phyloP scores from a whole-genome alignment of 2,797 vertebrate species.

The Pseudochromis fuscus region DNA sequence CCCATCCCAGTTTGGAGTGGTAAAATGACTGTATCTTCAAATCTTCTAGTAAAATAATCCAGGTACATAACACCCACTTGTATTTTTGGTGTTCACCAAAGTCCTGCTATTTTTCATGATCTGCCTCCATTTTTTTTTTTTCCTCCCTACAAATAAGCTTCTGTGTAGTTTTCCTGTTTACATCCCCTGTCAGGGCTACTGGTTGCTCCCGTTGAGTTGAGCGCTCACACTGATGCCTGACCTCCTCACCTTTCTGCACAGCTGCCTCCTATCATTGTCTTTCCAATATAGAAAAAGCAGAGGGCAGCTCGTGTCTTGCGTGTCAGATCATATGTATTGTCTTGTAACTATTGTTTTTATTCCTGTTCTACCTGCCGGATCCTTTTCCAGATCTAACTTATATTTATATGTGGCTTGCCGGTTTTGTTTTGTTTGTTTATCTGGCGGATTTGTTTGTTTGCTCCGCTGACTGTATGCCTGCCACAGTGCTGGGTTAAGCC shows the following conservation, averaged over 20 bases:
- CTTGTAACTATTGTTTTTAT: not conserved
- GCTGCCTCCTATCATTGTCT: constrained; percentile 38
- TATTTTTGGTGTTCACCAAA: not conserved
- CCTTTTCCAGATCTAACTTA: constrained; percentile 27
- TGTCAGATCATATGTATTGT: constrained; percentile 14
- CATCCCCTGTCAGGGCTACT: constrained; percentile 11
- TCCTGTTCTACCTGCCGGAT: not conserved
- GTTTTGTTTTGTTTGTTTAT: constrained; percentile 61
- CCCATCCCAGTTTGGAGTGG: not conserved
- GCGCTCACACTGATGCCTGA: constrained; percentile 25
- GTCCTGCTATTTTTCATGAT: not conserved
- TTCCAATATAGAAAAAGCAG: not conserved
- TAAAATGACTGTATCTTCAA: not conserved
- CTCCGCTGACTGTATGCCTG: constrained; percentile 42
- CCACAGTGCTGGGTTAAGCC: constrained; percentile 56
- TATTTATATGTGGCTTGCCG: constrained; percentile 33
- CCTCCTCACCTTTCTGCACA: constrained; percentile 31
- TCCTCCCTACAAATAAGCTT: not conserved
- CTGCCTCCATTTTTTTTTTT: not conserved
- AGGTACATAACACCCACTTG: not conserved
- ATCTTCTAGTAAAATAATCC: not conserved
- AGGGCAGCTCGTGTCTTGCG: constrained; percentile 18
- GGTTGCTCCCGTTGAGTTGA: constrained; percentile 7
- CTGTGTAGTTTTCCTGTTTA: constrained; percentile 25
- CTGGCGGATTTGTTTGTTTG: constrained; percentile 64